These are phyloP conservation scores for Phrynocephalus versicolor DNA, from an alignment of 2,113 vertebrate species.

Conservation along the genomic window DNA sequence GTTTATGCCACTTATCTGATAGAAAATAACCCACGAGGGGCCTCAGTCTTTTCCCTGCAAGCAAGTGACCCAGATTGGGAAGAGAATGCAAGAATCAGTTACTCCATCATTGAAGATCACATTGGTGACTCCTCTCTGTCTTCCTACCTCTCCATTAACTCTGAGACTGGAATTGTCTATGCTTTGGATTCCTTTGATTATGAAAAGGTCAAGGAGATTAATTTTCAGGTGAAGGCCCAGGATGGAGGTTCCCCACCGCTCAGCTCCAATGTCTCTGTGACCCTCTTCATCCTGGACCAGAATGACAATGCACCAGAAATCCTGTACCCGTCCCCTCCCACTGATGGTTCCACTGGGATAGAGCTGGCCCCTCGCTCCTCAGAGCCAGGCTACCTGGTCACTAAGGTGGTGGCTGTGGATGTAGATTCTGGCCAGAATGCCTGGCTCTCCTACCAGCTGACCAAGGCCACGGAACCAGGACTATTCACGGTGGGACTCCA, in stretches of 20 bases:
- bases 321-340: constrained; percentile 60
- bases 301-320: constrained; percentile 77
- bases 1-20: not conserved
- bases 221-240: constrained; percentile 66
- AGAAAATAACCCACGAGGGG: constrained; percentile 3
- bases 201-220: constrained; percentile 71
- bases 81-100: constrained; percentile 61
- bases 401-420: too few relatives aligned
- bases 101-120: constrained; percentile 69
- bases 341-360: not conserved
- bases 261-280: constrained; percentile 72
- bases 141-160: constrained; percentile 67
- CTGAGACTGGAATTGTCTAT: constrained; percentile 76
- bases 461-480: constrained; percentile 43
- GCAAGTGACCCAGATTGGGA: constrained; percentile 1
- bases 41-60: not conserved
- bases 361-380: constrained; percentile 40
- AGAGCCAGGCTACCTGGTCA: constrained; percentile 47
- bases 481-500: constrained; percentile 61
- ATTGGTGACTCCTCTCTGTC: not conserved
- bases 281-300: constrained; percentile 69
- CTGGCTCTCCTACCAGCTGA: too few relatives aligned
- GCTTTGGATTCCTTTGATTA: constrained; percentile 78
- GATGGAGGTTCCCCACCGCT: constrained; percentile 78
- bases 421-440: too few relatives aligned